A percentile compares a stretch with the other conserved stretches of the same genome.
Evolutionary conservation across 2,797 vertebrate genomes (phyloP).

Genomic region (Gambelia wislizenii): DNA sequence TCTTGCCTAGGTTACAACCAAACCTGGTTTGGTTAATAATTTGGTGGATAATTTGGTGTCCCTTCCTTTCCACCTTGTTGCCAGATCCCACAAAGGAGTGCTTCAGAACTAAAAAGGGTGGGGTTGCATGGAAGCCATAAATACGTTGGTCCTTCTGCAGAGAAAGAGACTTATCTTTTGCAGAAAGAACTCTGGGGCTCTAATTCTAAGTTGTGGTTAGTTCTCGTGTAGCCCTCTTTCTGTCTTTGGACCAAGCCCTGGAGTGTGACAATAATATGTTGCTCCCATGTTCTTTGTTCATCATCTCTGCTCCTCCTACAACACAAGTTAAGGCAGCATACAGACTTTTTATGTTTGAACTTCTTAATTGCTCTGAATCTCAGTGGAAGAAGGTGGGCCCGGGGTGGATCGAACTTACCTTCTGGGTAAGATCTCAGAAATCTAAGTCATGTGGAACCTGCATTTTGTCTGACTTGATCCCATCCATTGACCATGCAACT

Average conservation of each 20-base stretch:
- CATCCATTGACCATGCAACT: background rate
- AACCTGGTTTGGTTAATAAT: too few species aligned
- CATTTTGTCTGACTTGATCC: background rate
- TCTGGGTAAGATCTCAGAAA: background rate
- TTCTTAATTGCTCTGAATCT: background rate
- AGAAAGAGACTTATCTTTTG: background rate
- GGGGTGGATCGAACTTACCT: background rate
- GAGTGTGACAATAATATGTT: background rate
- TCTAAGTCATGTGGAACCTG: background rate
- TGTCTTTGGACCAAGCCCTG: conserved; percentile 16
- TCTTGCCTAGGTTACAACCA: background rate
- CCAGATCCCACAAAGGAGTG: background rate
- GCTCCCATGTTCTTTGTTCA: background rate
- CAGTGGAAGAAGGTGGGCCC: background rate
- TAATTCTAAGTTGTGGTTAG: background rate
- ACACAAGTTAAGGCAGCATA: background rate
- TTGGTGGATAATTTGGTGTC: background rate
- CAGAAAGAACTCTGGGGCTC: background rate
- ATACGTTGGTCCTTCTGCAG: background rate
- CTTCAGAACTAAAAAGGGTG: conserved; percentile 9
- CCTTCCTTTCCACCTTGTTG: background rate
- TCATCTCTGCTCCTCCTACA: background rate
- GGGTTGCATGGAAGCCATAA: background rate
- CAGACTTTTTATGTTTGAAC: too few species aligned
- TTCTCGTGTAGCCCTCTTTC: background rate